Conservation (phyloP, 1,140 invertebrate genomes). For the Hormaphis cornu region DNA sequence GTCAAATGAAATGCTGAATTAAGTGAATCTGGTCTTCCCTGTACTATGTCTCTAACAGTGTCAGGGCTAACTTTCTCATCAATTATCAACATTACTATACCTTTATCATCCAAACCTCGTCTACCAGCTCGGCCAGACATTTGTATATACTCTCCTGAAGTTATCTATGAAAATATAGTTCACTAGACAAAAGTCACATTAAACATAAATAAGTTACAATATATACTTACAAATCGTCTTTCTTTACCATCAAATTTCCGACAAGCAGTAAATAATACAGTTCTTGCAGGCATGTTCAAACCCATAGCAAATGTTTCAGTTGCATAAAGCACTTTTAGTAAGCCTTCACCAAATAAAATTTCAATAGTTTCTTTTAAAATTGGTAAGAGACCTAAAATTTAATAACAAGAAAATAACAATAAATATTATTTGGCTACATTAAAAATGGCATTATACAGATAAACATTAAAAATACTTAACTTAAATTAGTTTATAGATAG, state of each 20-base stretch:
- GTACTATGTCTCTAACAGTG: conserved; percentile 75
- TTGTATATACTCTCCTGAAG: conserved; percentile 98
- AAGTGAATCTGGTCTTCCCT: conserved; percentile 88
- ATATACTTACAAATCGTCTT: conserved; percentile 66
- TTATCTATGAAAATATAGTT: conserved; percentile 52
- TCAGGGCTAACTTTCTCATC: conserved; percentile 90
- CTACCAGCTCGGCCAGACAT: conserved; percentile 98
- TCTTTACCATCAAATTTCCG: conserved; percentile 98
- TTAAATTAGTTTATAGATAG: too few relatives aligned
- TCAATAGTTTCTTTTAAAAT: conserved; percentile 99
- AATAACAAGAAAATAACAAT: background rate
- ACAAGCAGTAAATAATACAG: conserved; percentile 90
- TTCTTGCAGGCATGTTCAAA: conserved; percentile 98
- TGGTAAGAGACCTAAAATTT: conserved; percentile 65
- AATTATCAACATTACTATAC: conserved; percentile 97
- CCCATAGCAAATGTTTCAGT: conserved; percentile 99
- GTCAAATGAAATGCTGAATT: conserved; percentile 99
- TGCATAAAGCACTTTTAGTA: conserved; percentile 95
- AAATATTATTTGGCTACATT: background rate
- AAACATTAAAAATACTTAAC: too few relatives aligned
- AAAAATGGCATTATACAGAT: too few relatives aligned
- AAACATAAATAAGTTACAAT: background rate
- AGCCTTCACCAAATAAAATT: conserved; percentile 93
- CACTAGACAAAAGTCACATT: background rate
- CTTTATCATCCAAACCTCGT: conserved; percentile 93